Evolutionary conservation across 2,888 invertebrate genomes (phyloP).

Genomic region (Hipparchia semele): DNA sequence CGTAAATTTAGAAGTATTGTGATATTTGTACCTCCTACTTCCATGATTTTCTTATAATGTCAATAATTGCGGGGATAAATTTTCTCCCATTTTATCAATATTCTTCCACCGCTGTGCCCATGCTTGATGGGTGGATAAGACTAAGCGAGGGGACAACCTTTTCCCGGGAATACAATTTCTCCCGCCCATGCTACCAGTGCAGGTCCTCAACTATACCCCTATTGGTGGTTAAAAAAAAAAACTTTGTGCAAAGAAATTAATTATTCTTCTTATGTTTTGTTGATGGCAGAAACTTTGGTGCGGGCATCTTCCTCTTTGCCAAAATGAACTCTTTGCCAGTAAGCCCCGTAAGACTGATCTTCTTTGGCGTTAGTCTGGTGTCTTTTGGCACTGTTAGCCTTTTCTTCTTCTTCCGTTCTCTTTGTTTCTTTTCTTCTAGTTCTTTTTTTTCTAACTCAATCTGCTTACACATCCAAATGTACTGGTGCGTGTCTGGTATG

Average conservation of each 20-base stretch:
- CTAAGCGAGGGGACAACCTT: no score
- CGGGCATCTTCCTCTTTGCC: slow-evolving; percentile 57
- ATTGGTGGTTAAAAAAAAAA: no score
- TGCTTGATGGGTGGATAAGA: no score
- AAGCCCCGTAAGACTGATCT: slow-evolving; percentile 49
- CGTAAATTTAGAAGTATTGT: no score
- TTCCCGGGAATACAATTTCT: no score
- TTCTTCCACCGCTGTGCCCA: no score
- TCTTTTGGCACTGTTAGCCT: slow-evolving; percentile 35
- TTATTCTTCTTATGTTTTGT: slow-evolving; percentile 18
- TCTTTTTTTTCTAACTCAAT: slow-evolving; percentile 26
- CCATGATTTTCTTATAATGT: no score
- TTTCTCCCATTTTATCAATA: no score
- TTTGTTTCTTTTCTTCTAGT: slow-evolving; percentile 19
- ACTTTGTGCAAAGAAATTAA: not conserved
- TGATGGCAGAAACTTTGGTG: slow-evolving; percentile 57
- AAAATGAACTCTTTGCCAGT: slow-evolving; percentile 55
- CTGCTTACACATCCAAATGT: slow-evolving; percentile 63
- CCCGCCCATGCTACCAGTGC: no score
- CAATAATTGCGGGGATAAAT: no score
- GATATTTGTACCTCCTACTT: no score
- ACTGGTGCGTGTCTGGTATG: slow-evolving; percentile 51
- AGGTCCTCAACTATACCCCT: no score
- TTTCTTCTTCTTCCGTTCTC: slow-evolving; percentile 36
- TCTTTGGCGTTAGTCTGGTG: slow-evolving; percentile 49